These are phyloP conservation scores for Morelia viridis DNA, from an alignment of 2,797 vertebrate genomes.

Conservation along the genomic window DNA sequence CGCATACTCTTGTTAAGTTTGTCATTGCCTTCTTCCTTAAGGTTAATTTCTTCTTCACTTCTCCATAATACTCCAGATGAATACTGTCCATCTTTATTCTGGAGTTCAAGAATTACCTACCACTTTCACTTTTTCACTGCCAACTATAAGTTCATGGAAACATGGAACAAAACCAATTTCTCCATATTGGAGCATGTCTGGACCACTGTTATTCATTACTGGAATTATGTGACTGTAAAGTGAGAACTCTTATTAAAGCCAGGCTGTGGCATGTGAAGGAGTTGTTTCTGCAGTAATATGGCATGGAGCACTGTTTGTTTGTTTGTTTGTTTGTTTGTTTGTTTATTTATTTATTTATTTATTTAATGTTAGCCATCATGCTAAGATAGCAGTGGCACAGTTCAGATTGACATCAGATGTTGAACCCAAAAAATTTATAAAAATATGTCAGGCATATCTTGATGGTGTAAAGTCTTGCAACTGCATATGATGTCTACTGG, in stretches of 20 bases:
- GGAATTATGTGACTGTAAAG: slow-evolving; percentile 47
- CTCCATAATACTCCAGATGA: background rate
- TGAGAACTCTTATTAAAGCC: slow-evolving; percentile 61
- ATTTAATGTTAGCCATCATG: slow-evolving; percentile 61
- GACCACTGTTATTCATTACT: slow-evolving; percentile 56
- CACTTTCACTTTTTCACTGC: background rate
- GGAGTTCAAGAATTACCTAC: background rate
- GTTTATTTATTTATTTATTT: slow-evolving; percentile 10
- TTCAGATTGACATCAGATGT: slow-evolving; percentile 68
- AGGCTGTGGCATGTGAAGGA: slow-evolving; percentile 63
- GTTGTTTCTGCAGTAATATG: slow-evolving; percentile 52
- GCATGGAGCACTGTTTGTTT: slow-evolving; percentile 38
- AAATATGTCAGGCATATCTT: slow-evolving; percentile 45
- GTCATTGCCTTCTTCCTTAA: background rate
- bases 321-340: slow-evolving; percentile 18
- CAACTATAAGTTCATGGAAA: background rate
- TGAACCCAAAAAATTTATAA: slow-evolving; percentile 38
- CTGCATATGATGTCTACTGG: background rate
- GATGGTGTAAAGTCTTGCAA: background rate
- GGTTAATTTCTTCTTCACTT: background rate
- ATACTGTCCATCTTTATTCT: background rate
- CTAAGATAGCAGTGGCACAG: slow-evolving; percentile 66
- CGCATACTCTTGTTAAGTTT: background rate
- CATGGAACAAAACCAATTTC: slow-evolving; percentile 10
- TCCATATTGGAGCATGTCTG: background rate